Evolutionary conservation across 2,888 invertebrate genomes (phyloP).

Genomic region (Brenthis daphne): DNA sequence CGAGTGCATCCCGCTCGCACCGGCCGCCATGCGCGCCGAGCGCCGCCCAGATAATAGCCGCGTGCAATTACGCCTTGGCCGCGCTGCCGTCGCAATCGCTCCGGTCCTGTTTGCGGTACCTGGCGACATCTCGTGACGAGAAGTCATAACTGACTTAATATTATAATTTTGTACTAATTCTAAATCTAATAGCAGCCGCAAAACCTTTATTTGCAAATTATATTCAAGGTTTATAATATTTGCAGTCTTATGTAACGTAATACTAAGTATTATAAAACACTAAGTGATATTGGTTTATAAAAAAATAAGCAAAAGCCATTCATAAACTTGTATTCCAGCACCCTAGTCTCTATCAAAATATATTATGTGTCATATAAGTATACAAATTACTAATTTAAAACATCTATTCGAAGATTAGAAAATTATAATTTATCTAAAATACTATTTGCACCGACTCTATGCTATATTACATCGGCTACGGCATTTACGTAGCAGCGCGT

Average conservation of each 20-base stretch:
- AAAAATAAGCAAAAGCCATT: too few species aligned
- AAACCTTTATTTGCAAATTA: background rate
- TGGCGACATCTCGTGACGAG: slow-evolving; percentile 72
- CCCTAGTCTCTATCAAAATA: too few species aligned
- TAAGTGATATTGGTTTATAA: too few species aligned
- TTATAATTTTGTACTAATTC: background rate
- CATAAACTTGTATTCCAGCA: too few species aligned
- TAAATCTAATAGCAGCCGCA: background rate
- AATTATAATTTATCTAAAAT: background rate
- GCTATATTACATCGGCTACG: slow-evolving; percentile 11
- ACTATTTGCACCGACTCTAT: background rate
- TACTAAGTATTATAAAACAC: too few species aligned
- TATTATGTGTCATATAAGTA: too few species aligned
- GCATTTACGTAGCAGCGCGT: slow-evolving; percentile 28
- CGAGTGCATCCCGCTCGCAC: slow-evolving; percentile 83
- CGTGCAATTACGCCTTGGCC: slow-evolving; percentile 72
- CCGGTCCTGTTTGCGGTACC: slow-evolving; percentile 49
- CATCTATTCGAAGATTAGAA: background rate
- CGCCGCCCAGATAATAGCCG: slow-evolving; percentile 81
- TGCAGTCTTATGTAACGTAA: too few species aligned
- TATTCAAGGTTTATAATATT: background rate
- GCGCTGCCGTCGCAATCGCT: slow-evolving; percentile 41
- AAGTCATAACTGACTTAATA: slow-evolving; percentile 44
- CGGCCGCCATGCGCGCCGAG: slow-evolving; percentile 79
- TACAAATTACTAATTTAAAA: too few species aligned